Conservation (phyloP, 2,113 vertebrate species). For the Trogon melanurus region DNA sequence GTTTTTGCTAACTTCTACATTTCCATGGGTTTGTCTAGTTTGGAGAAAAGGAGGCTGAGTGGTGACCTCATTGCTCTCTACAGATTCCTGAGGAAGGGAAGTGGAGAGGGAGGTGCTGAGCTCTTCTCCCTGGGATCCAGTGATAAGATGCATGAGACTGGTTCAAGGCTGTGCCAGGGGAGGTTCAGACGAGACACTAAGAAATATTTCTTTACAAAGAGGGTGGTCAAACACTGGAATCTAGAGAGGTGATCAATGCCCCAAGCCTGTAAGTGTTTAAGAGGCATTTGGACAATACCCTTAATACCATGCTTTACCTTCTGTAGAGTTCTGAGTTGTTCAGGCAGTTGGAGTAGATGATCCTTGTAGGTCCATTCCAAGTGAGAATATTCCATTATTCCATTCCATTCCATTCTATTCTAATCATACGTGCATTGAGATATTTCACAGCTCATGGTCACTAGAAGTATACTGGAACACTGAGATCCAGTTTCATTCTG, state of each 20-base stretch:
- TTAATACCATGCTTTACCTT: background rate
- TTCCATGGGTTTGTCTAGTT: background rate
- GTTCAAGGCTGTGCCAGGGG: background rate
- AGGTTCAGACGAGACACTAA: background rate
- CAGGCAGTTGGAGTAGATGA: background rate
- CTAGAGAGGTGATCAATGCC: background rate
- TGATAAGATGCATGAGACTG: background rate
- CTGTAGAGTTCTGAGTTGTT: background rate
- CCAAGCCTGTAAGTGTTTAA: background rate
- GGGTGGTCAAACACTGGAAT: background rate
- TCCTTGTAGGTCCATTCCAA: background rate
- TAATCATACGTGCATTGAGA: background rate
- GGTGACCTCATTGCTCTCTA: background rate
- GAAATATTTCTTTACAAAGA: background rate
- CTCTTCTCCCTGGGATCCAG: background rate
- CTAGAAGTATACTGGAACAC: background rate
- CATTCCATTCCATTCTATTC: too few species aligned
- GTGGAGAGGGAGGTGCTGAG: background rate
- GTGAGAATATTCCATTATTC: background rate
- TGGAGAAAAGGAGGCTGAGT: background rate
- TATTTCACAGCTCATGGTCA: background rate
- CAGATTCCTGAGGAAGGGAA: background rate
- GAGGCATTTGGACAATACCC: background rate
- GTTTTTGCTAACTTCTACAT: background rate
- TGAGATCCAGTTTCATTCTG: background rate